Percentiles rank a stretch among this genome's conserved stretches.
These are phyloP conservation scores for Drosophila melanosoma DNA, from an alignment of 2,888 invertebrate species.

Conservation along the genomic window DNA sequence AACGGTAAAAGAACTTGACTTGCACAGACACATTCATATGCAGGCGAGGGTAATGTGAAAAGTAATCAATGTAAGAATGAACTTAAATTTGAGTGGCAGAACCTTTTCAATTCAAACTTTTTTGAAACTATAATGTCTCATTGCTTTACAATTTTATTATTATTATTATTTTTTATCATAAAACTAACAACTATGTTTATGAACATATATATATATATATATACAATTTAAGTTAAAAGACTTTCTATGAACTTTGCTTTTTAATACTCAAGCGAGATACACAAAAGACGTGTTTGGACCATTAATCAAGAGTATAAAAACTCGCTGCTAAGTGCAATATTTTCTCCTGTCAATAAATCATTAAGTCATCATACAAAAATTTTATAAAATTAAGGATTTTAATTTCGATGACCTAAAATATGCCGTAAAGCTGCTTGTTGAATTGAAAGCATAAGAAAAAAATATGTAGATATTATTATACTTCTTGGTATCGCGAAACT, in stretches of 20 bases:
- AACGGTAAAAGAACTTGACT: not conserved
- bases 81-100: not conserved
- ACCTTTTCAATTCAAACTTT: not conserved
- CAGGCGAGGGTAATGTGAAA: not conserved
- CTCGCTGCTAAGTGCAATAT: not conserved
- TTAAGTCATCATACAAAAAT: not conserved
- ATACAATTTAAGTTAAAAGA: not conserved
- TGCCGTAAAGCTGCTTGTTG: not conserved
- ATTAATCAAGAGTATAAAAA: not conserved
- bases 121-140: not conserved
- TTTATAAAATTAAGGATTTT: not conserved
- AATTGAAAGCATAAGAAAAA: not conserved
- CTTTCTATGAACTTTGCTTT: not conserved
- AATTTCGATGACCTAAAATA: not conserved
- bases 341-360: too few species aligned
- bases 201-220: not conserved
- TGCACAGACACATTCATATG: not conserved
- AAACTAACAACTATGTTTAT: not conserved
- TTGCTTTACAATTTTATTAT: not conserved
- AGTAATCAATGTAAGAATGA: not conserved
- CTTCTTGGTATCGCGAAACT: not conserved
- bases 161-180: not conserved
- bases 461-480: not conserved
- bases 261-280: not conserved
- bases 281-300: not conserved